Evolutionary conservation across 2,113 vertebrate genomes (phyloP), one percentile per base, ranked within the genome.

Genomic region (Pterophyllum scalare): DNA sequence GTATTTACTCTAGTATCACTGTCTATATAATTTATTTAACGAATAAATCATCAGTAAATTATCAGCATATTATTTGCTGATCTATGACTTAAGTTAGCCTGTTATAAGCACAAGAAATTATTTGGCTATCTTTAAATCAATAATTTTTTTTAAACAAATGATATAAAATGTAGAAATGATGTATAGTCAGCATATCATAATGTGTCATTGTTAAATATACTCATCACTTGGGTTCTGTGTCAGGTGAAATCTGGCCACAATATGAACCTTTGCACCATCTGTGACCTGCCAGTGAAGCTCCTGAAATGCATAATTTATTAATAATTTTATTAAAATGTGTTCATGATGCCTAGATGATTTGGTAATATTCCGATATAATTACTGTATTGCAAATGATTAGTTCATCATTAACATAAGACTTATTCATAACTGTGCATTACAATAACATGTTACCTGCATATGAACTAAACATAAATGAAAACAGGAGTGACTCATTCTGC

Each of bases 251-350:
- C 10, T 54, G 46, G 10, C 46, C 67, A n/a, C 46, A 31, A 28
- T 54, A 28, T 72, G 46, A 54, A 72, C 43, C 67, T 72, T 70
- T 70, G 10, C 24, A 52, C 65, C 24, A 70, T 52, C 67, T 72
- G 43, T 54, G 67, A 72, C 46, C 67, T 72, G 65, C 24, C 65
- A 72, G 24, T 46, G 43, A 52, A 46, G 46, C 3, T 70, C 43
- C 43, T 31, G 52, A 26, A 52, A 72, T 72, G 15, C 10, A 52
- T 52, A 26, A 72, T 26, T 52, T 31, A 20, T 72, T 72, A 72
- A 72, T 7, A 19, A 8, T 54, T 46, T 72, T 54, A 26, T n/a
- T 19, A 72, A 31, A n/a, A 54, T 54, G 31, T 72, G 67, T 52
- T 31, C 46, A n/a, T 52, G 17, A 5, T 52, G 43, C 6, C 65